phyloP scores from a whole-genome alignment of 2,797 vertebrate species.

The Peromyscus aztecus region DNA sequence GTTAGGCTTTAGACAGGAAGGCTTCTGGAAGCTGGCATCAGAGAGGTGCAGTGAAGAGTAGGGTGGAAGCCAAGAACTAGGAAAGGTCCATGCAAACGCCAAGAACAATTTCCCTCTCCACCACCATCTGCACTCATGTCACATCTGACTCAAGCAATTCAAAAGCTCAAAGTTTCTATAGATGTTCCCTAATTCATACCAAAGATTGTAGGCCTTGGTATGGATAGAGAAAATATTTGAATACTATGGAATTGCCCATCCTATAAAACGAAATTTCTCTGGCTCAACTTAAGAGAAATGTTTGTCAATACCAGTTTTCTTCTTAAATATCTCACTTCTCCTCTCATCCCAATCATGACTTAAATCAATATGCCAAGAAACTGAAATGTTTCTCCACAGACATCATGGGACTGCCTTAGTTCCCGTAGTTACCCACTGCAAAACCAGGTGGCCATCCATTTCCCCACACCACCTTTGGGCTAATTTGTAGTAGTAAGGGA shows the following conservation, averaged over 20 bases:
- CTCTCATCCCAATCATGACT: not conserved
- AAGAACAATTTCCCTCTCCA: not conserved
- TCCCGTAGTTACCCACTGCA: not conserved
- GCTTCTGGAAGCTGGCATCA: not conserved
- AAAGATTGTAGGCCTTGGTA: not conserved
- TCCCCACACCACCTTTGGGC: not conserved
- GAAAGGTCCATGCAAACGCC: not conserved
- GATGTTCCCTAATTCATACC: not conserved
- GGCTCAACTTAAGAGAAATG: not conserved
- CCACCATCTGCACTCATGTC: not conserved
- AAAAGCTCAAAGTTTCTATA: not conserved
- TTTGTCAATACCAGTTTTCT: not conserved
- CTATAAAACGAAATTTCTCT: not conserved
- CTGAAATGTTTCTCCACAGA: not conserved
- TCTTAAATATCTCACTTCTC: not conserved
- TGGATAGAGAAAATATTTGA: not conserved
- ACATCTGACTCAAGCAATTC: not conserved
- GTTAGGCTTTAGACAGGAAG: not conserved
- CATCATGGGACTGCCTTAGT: not conserved
- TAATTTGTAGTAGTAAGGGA: fast-evolving
- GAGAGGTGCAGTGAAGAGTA: not conserved
- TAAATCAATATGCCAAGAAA: not conserved
- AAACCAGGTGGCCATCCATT: not conserved
- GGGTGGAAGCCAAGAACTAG: not conserved
- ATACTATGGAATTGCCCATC: not conserved